phyloP scores from a whole-genome alignment of 53 echinoderm and acorn worm species.

The Paelopatides confundens region DNA sequence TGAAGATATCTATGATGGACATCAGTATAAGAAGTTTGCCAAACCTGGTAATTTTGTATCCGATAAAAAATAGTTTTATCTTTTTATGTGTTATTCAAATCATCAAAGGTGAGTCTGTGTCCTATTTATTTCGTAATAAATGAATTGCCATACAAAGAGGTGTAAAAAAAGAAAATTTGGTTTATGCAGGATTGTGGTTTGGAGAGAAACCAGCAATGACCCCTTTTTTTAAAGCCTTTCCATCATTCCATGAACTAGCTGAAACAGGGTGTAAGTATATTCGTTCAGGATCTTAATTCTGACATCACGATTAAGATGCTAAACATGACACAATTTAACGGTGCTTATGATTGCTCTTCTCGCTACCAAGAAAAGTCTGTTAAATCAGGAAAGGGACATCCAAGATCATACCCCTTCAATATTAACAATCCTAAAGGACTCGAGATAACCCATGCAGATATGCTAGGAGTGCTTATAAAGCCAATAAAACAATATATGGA shows the following conservation, averaged over 20 bases:
- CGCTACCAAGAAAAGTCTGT: background rate
- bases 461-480: too few species aligned
- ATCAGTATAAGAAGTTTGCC: background rate
- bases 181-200: constrained; percentile 55
- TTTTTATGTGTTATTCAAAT: constrained; percentile 51
- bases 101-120: constrained; percentile 50
- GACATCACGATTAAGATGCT: background rate
- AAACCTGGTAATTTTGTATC: background rate
- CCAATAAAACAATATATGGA: background rate
- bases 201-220: constrained; percentile 8
- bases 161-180: constrained; percentile 48
- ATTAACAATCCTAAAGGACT: too few species aligned
- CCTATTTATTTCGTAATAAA: constrained; percentile 60
- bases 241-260: background rate
- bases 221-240: constrained; percentile 2
- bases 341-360: background rate
- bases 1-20: too few species aligned
- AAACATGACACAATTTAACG: too few species aligned
- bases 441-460: too few species aligned
- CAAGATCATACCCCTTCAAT: background rate
- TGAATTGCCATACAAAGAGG: too few species aligned
- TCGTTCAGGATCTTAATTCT: too few species aligned
- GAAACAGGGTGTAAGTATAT: constrained; percentile 31
- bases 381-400: background rate
- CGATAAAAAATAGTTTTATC: constrained; percentile 40